Evolutionary conservation across 2,797 vertebrate species (phyloP).

Genomic region (Characodon lateralis): DNA sequence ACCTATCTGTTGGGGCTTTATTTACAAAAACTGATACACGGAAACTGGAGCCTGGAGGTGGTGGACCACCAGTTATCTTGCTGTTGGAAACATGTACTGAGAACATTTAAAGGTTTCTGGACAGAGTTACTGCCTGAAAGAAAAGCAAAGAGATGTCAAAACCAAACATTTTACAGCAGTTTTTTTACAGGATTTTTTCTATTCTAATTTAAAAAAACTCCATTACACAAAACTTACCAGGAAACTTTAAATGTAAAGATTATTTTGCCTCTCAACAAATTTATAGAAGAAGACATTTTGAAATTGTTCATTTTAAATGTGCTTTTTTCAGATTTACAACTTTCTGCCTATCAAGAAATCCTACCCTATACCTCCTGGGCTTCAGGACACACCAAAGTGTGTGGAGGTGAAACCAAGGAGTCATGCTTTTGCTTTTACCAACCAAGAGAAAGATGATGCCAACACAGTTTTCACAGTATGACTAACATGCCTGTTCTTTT

Average conservation of each 20-base stretch:
- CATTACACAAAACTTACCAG: too few relatives aligned
- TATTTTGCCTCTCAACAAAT: not conserved
- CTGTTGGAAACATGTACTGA: not conserved
- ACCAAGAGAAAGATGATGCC: conserved; percentile 8
- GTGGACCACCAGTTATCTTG: not conserved
- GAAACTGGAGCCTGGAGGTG: not conserved
- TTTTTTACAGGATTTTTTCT: not conserved
- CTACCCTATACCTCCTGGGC: conserved; percentile 17
- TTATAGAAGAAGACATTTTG: not conserved
- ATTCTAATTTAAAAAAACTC: not conserved
- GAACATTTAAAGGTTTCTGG: not conserved
- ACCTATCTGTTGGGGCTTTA: not conserved
- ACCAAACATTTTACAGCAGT: not conserved
- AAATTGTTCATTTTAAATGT: not conserved
- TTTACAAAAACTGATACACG: not conserved
- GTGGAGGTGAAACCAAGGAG: conserved; percentile 52
- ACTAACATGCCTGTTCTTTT: not conserved
- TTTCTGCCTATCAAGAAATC: conserved; percentile 43
- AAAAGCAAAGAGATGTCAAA: not conserved
- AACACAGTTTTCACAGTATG: conserved; percentile 60
- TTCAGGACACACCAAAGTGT: conserved; percentile 38
- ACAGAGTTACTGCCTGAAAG: not conserved
- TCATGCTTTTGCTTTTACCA: not conserved
- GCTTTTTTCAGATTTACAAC: conserved; percentile 56
- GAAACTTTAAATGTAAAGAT: not conserved